Evolutionary conservation across 1,140 invertebrate genomes (phyloP).

Genomic region (Gonatopus flavifemur): DNA sequence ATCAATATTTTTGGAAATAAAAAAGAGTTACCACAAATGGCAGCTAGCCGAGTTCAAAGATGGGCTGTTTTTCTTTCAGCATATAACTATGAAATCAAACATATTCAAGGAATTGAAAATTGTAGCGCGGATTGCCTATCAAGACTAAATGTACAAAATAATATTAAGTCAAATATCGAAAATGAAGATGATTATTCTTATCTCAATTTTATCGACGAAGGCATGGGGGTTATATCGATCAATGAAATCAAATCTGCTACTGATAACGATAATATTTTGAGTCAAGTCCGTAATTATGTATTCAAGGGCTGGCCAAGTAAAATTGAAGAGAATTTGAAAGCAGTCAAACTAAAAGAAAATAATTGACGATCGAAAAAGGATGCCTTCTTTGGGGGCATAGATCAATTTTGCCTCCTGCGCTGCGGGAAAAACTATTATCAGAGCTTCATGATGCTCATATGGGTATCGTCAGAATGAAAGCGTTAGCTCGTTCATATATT

Average conservation of each 20-base stretch:
- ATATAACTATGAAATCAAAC: conserved; percentile 32
- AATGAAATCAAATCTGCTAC: background rate
- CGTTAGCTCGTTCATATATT: conserved; percentile 2
- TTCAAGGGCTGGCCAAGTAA: conserved; percentile 23
- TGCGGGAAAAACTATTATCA: background rate
- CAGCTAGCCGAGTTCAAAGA: no score
- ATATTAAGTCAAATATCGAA: background rate
- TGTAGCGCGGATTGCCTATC: conserved; percentile 24
- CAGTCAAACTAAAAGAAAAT: conserved; percentile 2
- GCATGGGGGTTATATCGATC: background rate
- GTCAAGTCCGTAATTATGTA: conserved; percentile 11
- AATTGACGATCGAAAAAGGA: conserved; percentile 8
- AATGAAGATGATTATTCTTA: background rate
- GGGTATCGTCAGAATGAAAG: conserved; percentile 14
- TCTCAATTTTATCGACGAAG: background rate
- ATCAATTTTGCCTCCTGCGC: background rate
- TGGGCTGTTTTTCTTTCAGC: conserved; percentile 30
- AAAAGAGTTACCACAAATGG: conserved; percentile 20
- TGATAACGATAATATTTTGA: background rate
- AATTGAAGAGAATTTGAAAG: background rate
- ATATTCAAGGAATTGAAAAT: conserved; percentile 33
- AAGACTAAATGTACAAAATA: background rate
- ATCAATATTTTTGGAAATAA: conserved; percentile 27
- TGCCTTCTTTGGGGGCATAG: conserved; percentile 1
- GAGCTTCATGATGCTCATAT: conserved; percentile 12